A percentile compares a stretch with the other conserved stretches of the same genome.
Evolutionary conservation across 2,888 invertebrate species (phyloP).

Genomic region (Andrena praecox): DNA sequence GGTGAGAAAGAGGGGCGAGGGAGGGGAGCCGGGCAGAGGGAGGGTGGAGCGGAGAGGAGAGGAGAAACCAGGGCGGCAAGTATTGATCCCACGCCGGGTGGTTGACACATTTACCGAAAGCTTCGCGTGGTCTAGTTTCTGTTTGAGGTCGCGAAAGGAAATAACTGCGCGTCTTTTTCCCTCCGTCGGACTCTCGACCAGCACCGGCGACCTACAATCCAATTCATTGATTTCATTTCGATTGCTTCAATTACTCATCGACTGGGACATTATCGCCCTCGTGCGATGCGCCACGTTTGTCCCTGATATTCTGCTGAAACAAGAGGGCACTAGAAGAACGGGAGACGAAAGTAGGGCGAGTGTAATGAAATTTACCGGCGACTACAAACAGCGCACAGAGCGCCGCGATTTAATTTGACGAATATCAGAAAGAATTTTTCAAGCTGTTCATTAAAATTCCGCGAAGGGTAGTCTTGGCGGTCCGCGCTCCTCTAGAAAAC

Average conservation of each 20-base stretch:
- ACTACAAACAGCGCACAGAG: too few relatives aligned
- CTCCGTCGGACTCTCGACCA: constrained; percentile 8
- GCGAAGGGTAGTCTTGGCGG: too few relatives aligned
- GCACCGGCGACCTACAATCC: not conserved
- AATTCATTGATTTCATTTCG: constrained; percentile 20
- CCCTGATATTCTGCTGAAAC: not conserved
- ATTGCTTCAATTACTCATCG: not conserved
- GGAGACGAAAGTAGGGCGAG: not conserved
- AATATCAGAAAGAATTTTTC: too few relatives aligned
- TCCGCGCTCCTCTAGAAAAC: too few relatives aligned
- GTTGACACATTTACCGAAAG: constrained; percentile 82
- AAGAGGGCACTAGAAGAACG: constrained; percentile 1
- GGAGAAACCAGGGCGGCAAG: constrained; percentile 80
- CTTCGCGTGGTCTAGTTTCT: constrained; percentile 79
- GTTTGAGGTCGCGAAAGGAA: constrained; percentile 59
- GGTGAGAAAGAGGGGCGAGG: constrained; percentile 40
- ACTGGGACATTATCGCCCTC: not conserved
- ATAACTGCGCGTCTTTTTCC: constrained; percentile 27
- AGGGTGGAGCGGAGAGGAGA: constrained; percentile 48
- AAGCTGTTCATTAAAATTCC: too few relatives aligned
- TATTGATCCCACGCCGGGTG: constrained; percentile 80
- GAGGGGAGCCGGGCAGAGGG: constrained; percentile 6
- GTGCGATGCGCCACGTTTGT: constrained; percentile 12
- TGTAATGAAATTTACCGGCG: not conserved
- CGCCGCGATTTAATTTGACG: too few relatives aligned